phyloP scores from a whole-genome alignment of 2,113 vertebrate species.

The Megaceryle maxima region DNA sequence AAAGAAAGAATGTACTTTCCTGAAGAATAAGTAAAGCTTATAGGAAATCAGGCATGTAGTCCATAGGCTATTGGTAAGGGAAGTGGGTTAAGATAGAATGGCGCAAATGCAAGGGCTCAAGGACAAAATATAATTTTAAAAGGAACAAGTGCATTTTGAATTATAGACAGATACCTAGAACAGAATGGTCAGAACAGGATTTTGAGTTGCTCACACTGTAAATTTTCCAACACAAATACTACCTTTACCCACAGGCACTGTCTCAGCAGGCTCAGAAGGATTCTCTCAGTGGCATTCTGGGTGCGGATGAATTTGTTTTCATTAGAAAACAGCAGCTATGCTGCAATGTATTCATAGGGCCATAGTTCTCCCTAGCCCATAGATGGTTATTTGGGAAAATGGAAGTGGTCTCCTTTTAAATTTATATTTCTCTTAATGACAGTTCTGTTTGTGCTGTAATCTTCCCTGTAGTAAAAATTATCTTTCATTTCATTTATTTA shows the following conservation, averaged over 20 bases:
- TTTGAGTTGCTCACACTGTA: not conserved
- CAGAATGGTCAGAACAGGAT: not conserved
- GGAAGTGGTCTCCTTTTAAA: not conserved
- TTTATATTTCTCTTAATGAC: not conserved
- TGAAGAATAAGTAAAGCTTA: not conserved
- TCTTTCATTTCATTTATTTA: conserved; percentile 15
- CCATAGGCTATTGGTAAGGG: not conserved
- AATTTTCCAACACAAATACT: not conserved
- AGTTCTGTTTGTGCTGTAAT: not conserved
- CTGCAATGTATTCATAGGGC: not conserved
- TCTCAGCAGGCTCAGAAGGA: not conserved
- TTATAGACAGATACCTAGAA: not conserved
- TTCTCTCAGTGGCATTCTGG: not conserved
- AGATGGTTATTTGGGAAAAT: not conserved
- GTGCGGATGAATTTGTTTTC: not conserved
- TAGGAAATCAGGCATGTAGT: not conserved
- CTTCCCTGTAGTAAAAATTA: not conserved
- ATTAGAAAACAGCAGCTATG: not conserved
- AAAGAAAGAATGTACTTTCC: not conserved
- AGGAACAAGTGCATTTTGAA: not conserved
- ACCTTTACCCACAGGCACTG: not conserved
- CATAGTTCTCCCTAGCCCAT: not conserved
- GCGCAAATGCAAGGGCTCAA: not conserved
- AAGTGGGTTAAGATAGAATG: not conserved
- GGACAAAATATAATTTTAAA: not conserved